Evolutionary conservation across 2,797 vertebrate species (phyloP).

Genomic region (Trachurus trachurus): DNA sequence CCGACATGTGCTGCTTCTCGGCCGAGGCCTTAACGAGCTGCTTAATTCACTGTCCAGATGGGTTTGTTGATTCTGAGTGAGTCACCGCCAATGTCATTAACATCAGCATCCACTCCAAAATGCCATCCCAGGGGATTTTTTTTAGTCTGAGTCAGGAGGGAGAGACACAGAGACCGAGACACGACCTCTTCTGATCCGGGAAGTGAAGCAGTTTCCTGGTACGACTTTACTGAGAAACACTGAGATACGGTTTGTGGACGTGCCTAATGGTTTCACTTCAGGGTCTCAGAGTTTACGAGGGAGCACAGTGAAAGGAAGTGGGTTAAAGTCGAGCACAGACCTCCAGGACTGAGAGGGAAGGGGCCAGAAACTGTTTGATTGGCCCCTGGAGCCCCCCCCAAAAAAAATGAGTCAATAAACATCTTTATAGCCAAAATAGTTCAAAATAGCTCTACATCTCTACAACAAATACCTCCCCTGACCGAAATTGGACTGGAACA

Average conservation of each 20-base stretch:
- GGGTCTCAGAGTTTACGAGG: conserved; percentile 33
- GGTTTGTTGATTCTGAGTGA: conserved; percentile 24
- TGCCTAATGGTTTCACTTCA: conserved; percentile 35
- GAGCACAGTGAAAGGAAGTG: conserved; percentile 11
- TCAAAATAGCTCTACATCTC: too few species aligned
- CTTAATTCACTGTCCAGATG: conserved; percentile 42
- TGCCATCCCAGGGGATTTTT: conserved; percentile 1
- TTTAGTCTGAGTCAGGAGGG: conserved; percentile 13
- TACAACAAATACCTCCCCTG: too few species aligned
- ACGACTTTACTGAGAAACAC: conserved; percentile 45
- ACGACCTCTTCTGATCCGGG: conserved; percentile 40
- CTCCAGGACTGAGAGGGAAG: too few species aligned
- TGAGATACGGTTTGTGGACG: not conserved
- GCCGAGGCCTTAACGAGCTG: not conserved
- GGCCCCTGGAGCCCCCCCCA: too few species aligned
- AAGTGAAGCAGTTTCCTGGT: conserved; percentile 39
- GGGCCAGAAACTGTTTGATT: too few species aligned
- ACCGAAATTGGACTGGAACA: too few species aligned
- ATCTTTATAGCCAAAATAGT: too few species aligned
- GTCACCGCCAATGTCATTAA: conserved; percentile 9
- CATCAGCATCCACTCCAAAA: conserved; percentile 32
- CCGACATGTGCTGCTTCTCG: conserved; percentile 11
- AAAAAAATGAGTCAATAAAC: too few species aligned
- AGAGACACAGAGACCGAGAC: conserved; percentile 4
- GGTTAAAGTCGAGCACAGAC: not conserved